Conservation (phyloP, 2,888 invertebrate species). For the Sinelater perroti region DNA sequence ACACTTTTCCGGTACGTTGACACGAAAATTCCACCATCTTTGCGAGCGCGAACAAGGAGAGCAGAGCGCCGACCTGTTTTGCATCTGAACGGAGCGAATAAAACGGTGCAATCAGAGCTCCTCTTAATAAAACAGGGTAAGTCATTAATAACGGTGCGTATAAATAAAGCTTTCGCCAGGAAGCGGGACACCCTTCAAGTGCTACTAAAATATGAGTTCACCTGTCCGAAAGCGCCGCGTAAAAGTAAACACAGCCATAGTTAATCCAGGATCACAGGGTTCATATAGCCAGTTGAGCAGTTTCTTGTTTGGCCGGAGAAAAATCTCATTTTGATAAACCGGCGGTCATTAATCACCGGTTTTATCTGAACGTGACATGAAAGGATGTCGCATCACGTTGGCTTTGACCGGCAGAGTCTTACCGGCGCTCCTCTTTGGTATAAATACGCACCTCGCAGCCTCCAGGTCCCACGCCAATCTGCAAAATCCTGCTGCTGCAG, state of each 20-base stretch:
- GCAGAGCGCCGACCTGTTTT: conserved; percentile 6
- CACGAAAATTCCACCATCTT: neutral
- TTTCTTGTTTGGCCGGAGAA: conserved; percentile 53
- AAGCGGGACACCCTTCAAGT: conserved; percentile 27
- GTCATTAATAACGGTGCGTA: conserved; percentile 25
- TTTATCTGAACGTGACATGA: conserved; percentile 60
- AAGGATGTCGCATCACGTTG: conserved; percentile 57
- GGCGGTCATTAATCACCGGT: conserved; percentile 58
- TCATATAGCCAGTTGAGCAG: conserved; percentile 48
- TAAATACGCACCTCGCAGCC: conserved; percentile 46
- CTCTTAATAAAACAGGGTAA: conserved; percentile 20
- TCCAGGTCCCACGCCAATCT: conserved; percentile 51
- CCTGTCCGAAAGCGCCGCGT: conserved; percentile 45
- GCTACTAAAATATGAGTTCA: conserved; percentile 45
- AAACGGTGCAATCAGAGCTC: conserved; percentile 17
- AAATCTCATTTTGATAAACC: conserved; percentile 60
- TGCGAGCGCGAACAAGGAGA: neutral
- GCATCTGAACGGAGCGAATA: conserved; percentile 10
- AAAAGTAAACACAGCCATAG: conserved; percentile 44
- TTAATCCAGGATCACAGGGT: conserved; percentile 49
- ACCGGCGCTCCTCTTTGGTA: conserved; percentile 43
- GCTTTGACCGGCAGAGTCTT: conserved; percentile 50
- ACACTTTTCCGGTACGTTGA: neutral
- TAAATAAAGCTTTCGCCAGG: conserved; percentile 11
- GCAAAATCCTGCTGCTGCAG: conserved; percentile 39